A percentile compares a stretch with the other conserved stretches of the same genome.
These are phyloP conservation scores for Falco rusticolus DNA, from an alignment of 2,797 vertebrate species.

Conservation along the genomic window DNA sequence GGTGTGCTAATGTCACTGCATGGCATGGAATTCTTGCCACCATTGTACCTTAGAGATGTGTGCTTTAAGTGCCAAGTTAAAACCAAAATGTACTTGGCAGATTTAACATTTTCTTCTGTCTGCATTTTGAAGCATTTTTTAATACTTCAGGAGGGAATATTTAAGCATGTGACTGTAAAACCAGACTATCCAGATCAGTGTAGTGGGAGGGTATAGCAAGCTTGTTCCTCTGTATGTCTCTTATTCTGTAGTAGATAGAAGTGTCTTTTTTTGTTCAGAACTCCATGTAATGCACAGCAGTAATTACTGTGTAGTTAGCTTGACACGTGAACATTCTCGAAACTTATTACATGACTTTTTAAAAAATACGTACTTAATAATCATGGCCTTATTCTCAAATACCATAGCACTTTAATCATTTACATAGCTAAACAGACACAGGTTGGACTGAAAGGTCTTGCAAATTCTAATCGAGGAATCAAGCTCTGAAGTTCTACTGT, in stretches of 20 bases:
- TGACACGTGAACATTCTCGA: neutral
- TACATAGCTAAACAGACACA: neutral
- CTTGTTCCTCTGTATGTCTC: neutral
- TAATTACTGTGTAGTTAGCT: neutral
- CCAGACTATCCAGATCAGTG: neutral
- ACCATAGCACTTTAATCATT: neutral
- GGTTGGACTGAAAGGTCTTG: neutral
- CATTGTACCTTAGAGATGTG: neutral
- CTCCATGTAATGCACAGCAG: neutral
- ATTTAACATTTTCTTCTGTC: neutral
- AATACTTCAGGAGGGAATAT: neutral
- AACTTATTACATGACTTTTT: neutral
- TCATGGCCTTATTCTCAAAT: neutral
- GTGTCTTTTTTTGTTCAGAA: neutral
- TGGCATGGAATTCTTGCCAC: rapidly evolving
- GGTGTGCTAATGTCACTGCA: neutral
- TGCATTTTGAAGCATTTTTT: neutral
- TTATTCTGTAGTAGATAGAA: neutral
- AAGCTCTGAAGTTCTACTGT: neutral
- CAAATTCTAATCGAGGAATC: neutral
- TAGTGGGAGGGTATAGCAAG: neutral
- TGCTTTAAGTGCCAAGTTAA: neutral
- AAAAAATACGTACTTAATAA: neutral
- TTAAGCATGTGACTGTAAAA: neutral
- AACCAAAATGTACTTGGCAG: neutral